Evolutionary conservation across 1,140 invertebrate species (phyloP).

Genomic region (Pomacea maculata): DNA sequence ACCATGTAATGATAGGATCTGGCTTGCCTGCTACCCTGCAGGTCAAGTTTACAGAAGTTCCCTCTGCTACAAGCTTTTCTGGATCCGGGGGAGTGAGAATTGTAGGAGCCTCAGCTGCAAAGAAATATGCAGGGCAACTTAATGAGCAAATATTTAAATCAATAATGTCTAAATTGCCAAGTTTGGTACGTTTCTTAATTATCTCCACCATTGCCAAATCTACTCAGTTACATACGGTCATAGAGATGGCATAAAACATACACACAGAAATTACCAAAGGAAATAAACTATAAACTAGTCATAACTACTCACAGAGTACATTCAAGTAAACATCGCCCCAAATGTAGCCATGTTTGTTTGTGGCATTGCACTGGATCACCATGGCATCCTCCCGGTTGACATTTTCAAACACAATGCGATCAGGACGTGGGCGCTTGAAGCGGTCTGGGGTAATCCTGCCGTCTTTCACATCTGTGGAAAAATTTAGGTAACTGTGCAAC

Average conservation of each 20-base stretch:
- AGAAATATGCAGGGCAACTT: background rate
- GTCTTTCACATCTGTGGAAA: conserved; percentile 32
- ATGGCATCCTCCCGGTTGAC: conserved; percentile 90
- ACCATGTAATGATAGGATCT: conserved; percentile 93
- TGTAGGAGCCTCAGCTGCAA: conserved; percentile 78
- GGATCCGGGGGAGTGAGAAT: conserved; percentile 85
- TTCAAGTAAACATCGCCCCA: conserved; percentile 98
- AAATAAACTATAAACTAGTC: no score
- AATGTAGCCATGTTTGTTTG: conserved; percentile 96
- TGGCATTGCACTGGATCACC: conserved; percentile 98
- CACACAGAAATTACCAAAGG: no score
- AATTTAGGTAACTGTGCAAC: background rate
- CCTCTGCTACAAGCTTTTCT: conserved; percentile 76
- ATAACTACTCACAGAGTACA: conserved; percentile 77
- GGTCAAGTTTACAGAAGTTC: conserved; percentile 81
- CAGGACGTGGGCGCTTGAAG: conserved; percentile 70
- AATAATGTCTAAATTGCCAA: background rate
- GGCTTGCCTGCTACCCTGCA: conserved; percentile 97
- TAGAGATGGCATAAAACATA: no score
- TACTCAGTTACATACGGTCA: no score
- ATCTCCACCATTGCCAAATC: no score
- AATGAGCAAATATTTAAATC: background rate
- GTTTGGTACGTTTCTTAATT: no score
- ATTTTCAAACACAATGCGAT: conserved; percentile 84
- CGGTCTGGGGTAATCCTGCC: conserved; percentile 76